Percentiles rank a stretch among this genome's conserved stretches.
These are phyloP conservation scores for Drosophila kurseongensis DNA, from an alignment of 1,140 invertebrate genomes.

Conservation along the genomic window DNA sequence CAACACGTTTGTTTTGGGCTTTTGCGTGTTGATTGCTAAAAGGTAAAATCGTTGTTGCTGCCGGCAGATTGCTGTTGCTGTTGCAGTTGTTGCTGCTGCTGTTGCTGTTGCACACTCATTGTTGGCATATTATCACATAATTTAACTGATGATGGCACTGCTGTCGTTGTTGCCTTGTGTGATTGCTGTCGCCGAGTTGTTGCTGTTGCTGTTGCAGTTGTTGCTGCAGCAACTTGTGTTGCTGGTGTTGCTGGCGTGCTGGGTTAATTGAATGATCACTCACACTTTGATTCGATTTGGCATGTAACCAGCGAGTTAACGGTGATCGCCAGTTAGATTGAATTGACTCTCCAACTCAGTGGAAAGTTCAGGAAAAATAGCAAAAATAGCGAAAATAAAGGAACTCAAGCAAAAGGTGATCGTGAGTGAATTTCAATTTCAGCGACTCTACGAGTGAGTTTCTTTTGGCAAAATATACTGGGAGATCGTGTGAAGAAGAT, in stretches of 20 bases:
- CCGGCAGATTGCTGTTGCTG: constrained; percentile 7
- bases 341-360: constrained; percentile 25
- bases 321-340: constrained; percentile 58
- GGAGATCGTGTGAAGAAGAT: constrained; percentile 44
- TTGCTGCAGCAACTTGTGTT: constrained; percentile 24
- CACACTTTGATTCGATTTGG: constrained; percentile 81
- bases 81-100: constrained; percentile 12
- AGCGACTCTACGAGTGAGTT: neutral
- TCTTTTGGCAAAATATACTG: constrained; percentile 4
- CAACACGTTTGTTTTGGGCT: constrained; percentile 77
- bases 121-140: constrained; percentile 83
- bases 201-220: constrained; percentile 11
- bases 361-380: constrained; percentile 26
- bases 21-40: constrained; percentile 78
- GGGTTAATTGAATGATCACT: constrained; percentile 81
- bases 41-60: constrained; percentile 35
- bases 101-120: constrained; percentile 76
- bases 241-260: constrained; percentile 60
- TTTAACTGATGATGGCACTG: constrained; percentile 79
- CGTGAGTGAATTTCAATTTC: constrained; percentile 54
- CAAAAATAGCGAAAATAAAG: constrained; percentile 2
- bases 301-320: constrained; percentile 53
- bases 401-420: constrained; percentile 15
- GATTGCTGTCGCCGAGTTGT: constrained; percentile 52
- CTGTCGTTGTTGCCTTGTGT: constrained; percentile 44